Evolutionary conservation across 2,888 invertebrate species (phyloP).

Genomic region (Lepidocyrtinus sp.): DNA sequence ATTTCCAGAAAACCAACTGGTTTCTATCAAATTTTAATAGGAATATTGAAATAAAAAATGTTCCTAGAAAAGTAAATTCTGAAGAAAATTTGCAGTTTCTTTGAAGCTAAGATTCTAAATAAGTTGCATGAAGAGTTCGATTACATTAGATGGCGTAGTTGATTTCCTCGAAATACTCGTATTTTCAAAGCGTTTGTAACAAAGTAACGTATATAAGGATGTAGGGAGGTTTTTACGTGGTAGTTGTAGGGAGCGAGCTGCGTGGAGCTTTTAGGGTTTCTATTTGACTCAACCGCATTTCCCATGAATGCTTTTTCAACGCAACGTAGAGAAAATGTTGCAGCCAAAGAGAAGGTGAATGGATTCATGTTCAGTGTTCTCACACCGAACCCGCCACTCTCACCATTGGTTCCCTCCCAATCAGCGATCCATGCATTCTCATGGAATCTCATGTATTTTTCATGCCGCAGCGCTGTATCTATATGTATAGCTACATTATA

Average conservation of each 20-base stretch:
- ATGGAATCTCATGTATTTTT: conserved; percentile 54
- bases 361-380: conserved; percentile 55
- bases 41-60: too few relatives aligned
- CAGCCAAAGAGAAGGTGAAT: conserved; percentile 36
- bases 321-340: too few relatives aligned
- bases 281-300: conserved; percentile 32
- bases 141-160: too few relatives aligned
- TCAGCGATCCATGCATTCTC: conserved; percentile 61
- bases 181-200: conserved; percentile 1
- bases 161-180: too few relatives aligned
- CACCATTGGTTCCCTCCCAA: conserved; percentile 62
- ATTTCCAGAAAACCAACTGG: too few relatives aligned
- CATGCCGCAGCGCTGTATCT: not conserved
- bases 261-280: conserved; percentile 45
- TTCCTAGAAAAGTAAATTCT: too few relatives aligned
- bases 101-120: too few relatives aligned
- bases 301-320: not conserved
- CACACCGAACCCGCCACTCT: conserved; percentile 65
- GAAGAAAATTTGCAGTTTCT: too few relatives aligned
- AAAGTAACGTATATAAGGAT: not conserved
- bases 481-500: not conserved
- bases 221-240: not conserved
- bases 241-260: not conserved
- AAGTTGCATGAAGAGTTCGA: too few relatives aligned
- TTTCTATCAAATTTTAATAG: too few relatives aligned